Evolutionary conservation across 1,140 invertebrate genomes (phyloP).

Genomic region (Pseudachorutes palmiensis): DNA sequence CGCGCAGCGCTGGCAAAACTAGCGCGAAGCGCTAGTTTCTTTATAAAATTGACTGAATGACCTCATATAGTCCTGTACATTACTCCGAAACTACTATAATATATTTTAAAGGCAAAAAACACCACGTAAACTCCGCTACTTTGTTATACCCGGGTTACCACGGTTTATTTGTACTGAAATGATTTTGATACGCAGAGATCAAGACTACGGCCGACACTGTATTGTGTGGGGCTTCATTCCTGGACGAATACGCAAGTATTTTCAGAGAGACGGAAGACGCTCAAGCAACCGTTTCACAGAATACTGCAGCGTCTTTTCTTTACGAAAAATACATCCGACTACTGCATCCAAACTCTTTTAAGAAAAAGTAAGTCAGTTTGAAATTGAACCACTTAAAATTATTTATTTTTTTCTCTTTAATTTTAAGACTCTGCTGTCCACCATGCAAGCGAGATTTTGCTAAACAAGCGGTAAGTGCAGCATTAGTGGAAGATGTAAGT

Average conservation of each 20-base stretch:
- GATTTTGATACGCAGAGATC: conserved; percentile 37
- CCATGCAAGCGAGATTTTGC: conserved; percentile 70
- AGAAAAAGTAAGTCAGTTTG: conserved; percentile 44
- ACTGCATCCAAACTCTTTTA: no score
- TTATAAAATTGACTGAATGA: no score
- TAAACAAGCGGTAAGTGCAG: conserved; percentile 53
- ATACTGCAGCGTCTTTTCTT: conserved; percentile 42
- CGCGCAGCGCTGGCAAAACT: no score
- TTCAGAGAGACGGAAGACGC: background rate
- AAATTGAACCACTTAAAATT: background rate
- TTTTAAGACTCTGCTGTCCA: conserved; percentile 59
- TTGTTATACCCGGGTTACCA: no score
- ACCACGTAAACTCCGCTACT: no score
- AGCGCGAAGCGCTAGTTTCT: no score
- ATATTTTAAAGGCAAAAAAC: no score
- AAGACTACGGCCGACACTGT: conserved; percentile 52
- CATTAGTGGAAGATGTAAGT: conserved; percentile 50
- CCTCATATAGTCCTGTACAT: no score
- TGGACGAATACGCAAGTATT: conserved; percentile 28
- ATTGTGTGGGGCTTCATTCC: conserved; percentile 48
- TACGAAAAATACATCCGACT: conserved; percentile 55
- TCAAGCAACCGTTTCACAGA: conserved; percentile 10
- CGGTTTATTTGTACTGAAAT: no score
- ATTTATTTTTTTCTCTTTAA: conserved; percentile 12
- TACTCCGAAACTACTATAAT: no score